Percentiles rank a stretch among this genome's conserved stretches.
Evolutionary conservation across 2,797 vertebrate species (phyloP).

Genomic region (Sebastes flavidus): DNA sequence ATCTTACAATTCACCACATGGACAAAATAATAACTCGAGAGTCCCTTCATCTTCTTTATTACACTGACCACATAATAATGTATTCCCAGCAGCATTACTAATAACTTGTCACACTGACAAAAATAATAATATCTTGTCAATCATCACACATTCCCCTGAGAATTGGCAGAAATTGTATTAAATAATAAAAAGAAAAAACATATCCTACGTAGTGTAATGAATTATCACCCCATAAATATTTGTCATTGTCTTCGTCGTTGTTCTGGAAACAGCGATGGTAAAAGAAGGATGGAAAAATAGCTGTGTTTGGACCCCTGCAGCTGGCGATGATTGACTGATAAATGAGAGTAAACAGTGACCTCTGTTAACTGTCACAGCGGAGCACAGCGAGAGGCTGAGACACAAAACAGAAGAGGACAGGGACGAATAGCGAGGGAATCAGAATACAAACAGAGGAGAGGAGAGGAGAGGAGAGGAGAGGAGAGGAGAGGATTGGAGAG

Average conservation of each 20-base stretch:
- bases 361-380: conserved; percentile 82
- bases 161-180: neutral
- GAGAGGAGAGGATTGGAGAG: no score
- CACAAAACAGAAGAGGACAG: conserved; percentile 61
- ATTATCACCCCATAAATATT: conserved; percentile 16
- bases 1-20: neutral
- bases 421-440: conserved; percentile 11
- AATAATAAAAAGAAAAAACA: neutral
- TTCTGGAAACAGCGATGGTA: neutral
- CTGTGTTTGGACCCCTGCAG: conserved; percentile 61
- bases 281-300: conserved; percentile 44
- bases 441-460: neutral
- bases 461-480: neutral
- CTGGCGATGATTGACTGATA: conserved; percentile 79
- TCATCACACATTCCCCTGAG: neutral
- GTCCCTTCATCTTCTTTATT: neutral
- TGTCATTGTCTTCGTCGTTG: neutral
- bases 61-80: conserved; percentile 3
- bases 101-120: neutral
- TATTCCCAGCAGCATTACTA: neutral
- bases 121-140: conserved; percentile 12
- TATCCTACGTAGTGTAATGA: neutral
- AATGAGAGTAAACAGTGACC: conserved; percentile 83
- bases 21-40: neutral
- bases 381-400: conserved; percentile 61